phyloP scores from a whole-genome alignment of 2,797 vertebrate genomes.

The Enteromius afrohamiltoni region DNA sequence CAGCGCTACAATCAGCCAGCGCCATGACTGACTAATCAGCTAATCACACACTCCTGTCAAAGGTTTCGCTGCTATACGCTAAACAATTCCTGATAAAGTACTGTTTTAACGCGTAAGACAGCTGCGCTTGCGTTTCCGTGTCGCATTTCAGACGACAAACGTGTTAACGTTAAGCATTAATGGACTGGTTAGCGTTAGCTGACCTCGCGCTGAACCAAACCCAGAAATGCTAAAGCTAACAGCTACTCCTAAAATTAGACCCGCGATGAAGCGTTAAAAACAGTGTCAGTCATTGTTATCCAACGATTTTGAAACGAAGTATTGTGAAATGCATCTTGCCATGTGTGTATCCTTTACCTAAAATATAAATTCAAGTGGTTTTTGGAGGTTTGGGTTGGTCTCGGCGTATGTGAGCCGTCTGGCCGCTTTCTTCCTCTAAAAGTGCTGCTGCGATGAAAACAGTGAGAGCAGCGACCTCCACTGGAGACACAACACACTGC shows the following conservation, averaged over 20 bases:
- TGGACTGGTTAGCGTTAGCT: slow-evolving; percentile 44
- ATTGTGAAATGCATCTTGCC: background rate
- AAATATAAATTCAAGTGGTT: slow-evolving; percentile 49
- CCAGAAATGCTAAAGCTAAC: slow-evolving; percentile 37
- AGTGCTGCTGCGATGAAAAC: slow-evolving; percentile 51
- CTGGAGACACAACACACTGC: background rate
- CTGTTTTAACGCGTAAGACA: background rate
- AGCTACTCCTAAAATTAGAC: background rate
- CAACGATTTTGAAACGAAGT: background rate
- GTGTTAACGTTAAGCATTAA: background rate
- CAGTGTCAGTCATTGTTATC: background rate
- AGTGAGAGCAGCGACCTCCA: slow-evolving; percentile 43
- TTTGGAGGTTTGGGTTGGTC: slow-evolving; percentile 44
- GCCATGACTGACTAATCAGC: slow-evolving; percentile 43
- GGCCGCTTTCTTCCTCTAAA: slow-evolving; percentile 54
- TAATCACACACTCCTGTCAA: slow-evolving; percentile 35
- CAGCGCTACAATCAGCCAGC: slow-evolving; percentile 39
- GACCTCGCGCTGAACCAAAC: slow-evolving; percentile 40
- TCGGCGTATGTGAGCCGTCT: slow-evolving; percentile 42
- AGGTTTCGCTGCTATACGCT: background rate
- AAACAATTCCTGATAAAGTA: background rate
- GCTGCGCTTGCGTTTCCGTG: background rate
- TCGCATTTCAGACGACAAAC: background rate
- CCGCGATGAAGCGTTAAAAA: background rate
- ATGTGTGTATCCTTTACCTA: slow-evolving; percentile 39